A percentile compares a stretch with the other conserved stretches of the same genome.
These are phyloP conservation scores for Bergia puertoricense DNA, from an alignment of 92 coral and sea anemone genomes.

Conservation along the genomic window DNA sequence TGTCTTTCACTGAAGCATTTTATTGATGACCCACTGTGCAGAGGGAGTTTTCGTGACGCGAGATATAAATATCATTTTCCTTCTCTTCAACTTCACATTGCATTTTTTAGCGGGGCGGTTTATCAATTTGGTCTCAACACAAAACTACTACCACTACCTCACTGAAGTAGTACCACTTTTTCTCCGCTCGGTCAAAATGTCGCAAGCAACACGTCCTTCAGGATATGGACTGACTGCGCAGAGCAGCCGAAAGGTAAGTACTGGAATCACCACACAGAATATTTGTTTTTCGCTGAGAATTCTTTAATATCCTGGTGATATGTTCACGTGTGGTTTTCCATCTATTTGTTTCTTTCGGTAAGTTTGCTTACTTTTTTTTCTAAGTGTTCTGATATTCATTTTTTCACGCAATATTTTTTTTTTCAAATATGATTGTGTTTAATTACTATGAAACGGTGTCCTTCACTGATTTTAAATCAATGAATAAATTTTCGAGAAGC, in stretches of 20 bases:
- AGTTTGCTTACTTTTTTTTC: not conserved
- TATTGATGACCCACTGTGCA: not conserved
- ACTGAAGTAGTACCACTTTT: not conserved
- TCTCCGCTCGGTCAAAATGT: conserved; percentile 10
- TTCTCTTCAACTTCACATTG: conserved; percentile 14
- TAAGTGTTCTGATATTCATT: not conserved
- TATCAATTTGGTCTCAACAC: not conserved
- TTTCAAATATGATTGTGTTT: too few relatives aligned
- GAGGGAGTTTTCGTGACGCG: conserved; percentile 14
- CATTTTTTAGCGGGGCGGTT: conserved; percentile 34
- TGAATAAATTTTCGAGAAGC: not conserved
- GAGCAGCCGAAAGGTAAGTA: conserved; percentile 23
- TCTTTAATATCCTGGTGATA: not conserved
- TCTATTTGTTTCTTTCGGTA: too few relatives aligned
- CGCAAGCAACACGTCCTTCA: conserved; percentile 30
- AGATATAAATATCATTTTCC: not conserved
- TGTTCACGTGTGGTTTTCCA: too few relatives aligned
- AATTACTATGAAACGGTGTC: not conserved
- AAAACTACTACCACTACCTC: not conserved
- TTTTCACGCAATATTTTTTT: too few relatives aligned
- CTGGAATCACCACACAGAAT: not conserved
- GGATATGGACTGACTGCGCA: conserved; percentile 28
- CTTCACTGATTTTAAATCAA: not conserved
- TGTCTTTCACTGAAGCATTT: not conserved
- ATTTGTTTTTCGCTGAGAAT: not conserved